phyloP scores from a whole-genome alignment of 2,888 invertebrate species.

The Philaethria dido region DNA sequence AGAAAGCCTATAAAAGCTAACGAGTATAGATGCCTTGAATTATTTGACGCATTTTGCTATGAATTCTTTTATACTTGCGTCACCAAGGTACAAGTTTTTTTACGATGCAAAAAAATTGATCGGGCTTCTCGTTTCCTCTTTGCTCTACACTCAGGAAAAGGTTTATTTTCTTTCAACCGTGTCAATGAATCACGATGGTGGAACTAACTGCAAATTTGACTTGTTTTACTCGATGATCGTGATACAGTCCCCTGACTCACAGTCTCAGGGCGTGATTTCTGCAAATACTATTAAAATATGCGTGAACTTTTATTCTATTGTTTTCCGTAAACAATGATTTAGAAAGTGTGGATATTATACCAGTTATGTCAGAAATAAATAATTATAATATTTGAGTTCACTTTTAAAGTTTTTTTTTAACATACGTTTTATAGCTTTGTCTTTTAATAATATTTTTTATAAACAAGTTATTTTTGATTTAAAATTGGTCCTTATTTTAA shows the following conservation, averaged over 20 bases:
- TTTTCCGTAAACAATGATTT: constrained; percentile 50
- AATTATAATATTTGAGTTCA: not conserved
- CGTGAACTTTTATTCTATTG: constrained; percentile 51
- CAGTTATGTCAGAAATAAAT: constrained; percentile 23
- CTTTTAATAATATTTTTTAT: no score
- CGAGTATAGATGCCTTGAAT: constrained; percentile 29
- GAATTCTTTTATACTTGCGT: constrained; percentile 52
- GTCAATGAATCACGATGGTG: constrained; percentile 62
- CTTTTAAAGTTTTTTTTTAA: no score
- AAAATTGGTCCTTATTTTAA: not conserved
- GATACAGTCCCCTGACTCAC: constrained; percentile 55
- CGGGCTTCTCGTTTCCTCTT: constrained; percentile 49
- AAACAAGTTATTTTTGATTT: no score
- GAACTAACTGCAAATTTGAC: constrained; percentile 65
- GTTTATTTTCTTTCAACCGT: constrained; percentile 47
- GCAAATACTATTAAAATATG: constrained; percentile 52
- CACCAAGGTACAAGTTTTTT: constrained; percentile 47
- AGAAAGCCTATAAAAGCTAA: constrained; percentile 6
- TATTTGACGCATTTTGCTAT: constrained; percentile 43
- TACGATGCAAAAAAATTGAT: constrained; percentile 40
- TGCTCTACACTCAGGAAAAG: constrained; percentile 44
- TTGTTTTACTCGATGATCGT: constrained; percentile 54
- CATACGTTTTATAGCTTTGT: no score
- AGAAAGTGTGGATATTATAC: constrained; percentile 48
- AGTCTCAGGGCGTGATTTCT: constrained; percentile 53